Percentiles rank a stretch among this genome's conserved stretches.
phyloP scores from a whole-genome alignment of 2,113 vertebrate genomes.

The Tapirus terrestris region DNA sequence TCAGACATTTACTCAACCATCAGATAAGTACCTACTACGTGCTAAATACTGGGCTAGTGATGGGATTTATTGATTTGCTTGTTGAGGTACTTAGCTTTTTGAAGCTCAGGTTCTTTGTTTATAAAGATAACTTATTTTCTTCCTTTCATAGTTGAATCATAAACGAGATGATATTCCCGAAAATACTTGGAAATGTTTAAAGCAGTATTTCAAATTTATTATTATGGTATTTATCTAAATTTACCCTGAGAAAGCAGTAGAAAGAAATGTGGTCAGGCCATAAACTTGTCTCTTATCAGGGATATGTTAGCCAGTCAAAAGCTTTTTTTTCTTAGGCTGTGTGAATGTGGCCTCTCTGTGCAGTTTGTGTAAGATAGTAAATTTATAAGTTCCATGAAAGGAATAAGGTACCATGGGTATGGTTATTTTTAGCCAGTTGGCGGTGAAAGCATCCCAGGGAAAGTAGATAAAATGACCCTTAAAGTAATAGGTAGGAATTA shows the following conservation, averaged over 20 bases:
- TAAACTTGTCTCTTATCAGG: background rate
- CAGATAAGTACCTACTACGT: background rate
- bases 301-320: background rate
- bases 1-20: background rate
- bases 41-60: background rate
- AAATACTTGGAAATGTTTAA: slow-evolving; percentile 32
- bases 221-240: background rate
- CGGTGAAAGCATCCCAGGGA: background rate
- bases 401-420: background rate
- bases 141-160: slow-evolving; percentile 20
- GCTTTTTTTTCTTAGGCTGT: background rate
- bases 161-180: background rate
- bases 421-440: slow-evolving; percentile 57
- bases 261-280: background rate
- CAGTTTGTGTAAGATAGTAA: background rate
- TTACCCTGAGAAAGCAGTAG: background rate
- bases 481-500: background rate
- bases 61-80: background rate
- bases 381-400: slow-evolving; percentile 51
- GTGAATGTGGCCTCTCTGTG: background rate
- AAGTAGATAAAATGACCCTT: slow-evolving; percentile 51
- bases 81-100: background rate
- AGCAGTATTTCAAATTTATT: slow-evolving; percentile 28
- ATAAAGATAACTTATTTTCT: background rate
- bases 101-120: background rate